These are phyloP conservation scores for Ethmia dodecea DNA, from an alignment of 2,888 invertebrate species.

Conservation along the genomic window DNA sequence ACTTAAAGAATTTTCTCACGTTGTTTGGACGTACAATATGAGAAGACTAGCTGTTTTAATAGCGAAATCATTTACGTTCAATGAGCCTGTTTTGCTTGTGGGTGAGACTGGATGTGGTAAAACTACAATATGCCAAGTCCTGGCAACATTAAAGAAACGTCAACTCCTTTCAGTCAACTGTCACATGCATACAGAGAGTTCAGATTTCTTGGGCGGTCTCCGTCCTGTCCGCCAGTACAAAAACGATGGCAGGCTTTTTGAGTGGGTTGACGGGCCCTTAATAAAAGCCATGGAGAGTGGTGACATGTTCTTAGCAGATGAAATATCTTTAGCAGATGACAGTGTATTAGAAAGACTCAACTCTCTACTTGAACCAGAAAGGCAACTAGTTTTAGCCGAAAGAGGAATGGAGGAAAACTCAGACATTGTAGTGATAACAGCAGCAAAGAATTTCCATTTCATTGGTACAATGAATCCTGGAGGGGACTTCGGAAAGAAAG, in stretches of 20 bases:
- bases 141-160: constrained; percentile 83
- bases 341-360: constrained; percentile 98
- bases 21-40: constrained; percentile 98
- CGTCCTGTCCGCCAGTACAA: constrained; percentile 88
- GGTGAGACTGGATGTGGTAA: constrained; percentile 99
- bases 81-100: constrained; percentile 96
- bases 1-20: constrained; percentile 81
- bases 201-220: constrained; percentile 97
- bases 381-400: constrained; percentile 93
- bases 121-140: constrained; percentile 95
- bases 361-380: constrained; percentile 95
- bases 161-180: constrained; percentile 93
- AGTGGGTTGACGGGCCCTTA: constrained; percentile 98
- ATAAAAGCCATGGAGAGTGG: constrained; percentile 94
- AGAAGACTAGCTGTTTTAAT: constrained; percentile 86
- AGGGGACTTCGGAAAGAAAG: constrained; percentile 99
- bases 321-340: constrained; percentile 99
- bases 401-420: constrained; percentile 84
- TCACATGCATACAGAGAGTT: constrained; percentile 98
- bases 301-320: constrained; percentile 95
- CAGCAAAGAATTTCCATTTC: constrained; percentile 89
- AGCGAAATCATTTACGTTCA: constrained; percentile 90
- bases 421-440: constrained; percentile 79
- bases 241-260: constrained; percentile 85
- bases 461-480: constrained; percentile 99